A percentile compares a stretch with the other conserved stretches of the same genome.
Evolutionary conservation across 2,113 vertebrate species (phyloP).

Genomic region (Psephotus haematonotus): DNA sequence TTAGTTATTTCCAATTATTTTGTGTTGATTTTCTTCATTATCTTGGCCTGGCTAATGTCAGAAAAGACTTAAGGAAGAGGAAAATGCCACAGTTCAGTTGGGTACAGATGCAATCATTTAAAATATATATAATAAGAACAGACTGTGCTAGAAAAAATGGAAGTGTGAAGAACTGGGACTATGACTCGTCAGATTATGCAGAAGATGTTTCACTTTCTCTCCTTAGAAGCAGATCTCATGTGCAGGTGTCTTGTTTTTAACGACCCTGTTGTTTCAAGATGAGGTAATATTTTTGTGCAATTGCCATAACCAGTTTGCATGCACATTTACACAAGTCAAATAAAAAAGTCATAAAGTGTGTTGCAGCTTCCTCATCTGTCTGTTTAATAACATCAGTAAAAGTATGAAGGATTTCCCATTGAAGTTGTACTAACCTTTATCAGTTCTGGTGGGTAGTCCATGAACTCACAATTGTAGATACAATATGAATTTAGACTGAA

Average conservation of each 20-base stretch:
- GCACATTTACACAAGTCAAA: not conserved
- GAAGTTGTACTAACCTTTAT: not conserved
- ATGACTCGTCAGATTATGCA: rapidly evolving
- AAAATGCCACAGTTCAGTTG: not conserved
- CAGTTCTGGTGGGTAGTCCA: not conserved
- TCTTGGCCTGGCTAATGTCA: not conserved
- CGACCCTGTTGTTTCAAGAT: not conserved
- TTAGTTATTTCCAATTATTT: not conserved
- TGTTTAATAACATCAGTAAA: not conserved
- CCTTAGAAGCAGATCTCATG: not conserved
- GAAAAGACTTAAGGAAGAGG: not conserved
- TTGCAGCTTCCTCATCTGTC: not conserved
- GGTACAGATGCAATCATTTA: not conserved
- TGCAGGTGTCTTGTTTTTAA: not conserved
- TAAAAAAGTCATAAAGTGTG: not conserved
- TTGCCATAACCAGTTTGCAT: not conserved
- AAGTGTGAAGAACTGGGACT: not conserved
- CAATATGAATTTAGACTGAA: not conserved
- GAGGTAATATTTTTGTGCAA: not conserved
- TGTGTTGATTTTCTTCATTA: not conserved
- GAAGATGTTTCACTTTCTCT: not conserved
- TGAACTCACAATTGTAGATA: not conserved
- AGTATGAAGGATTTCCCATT: not conserved
- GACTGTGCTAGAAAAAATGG: not conserved
- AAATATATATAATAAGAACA: not conserved